Evolutionary conservation across 2,797 vertebrate species (phyloP), one percentile per base, ranked within the genome.

Genomic region (Sebastes alutus): DNA sequence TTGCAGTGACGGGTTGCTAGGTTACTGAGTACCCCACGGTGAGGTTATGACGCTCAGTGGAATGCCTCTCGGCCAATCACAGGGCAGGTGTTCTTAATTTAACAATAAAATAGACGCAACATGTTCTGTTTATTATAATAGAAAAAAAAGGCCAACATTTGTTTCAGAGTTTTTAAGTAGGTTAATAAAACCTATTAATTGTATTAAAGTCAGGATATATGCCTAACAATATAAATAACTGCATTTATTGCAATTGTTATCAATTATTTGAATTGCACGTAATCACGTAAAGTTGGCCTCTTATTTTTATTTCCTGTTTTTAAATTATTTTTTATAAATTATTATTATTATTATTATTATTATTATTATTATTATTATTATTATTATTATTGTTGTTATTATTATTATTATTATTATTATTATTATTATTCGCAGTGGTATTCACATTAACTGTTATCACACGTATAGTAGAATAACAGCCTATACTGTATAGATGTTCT

Each of bases 21-120:
- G 60, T 66, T 77, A 65, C 54, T 3, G 18, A 54, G 18, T 5
- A 11, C 16, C 20, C 67, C 22, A n/a, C 23, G 55, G 5, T 25
- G 29, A 60, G 3, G n/a, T 54, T 6, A 9, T 66, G 60, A 61
- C 5, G 6, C 16, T 49, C 2, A 3, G 20, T 30, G 23, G 22
- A 35, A 65, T n/a, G 22, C 22, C 58, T 65, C 32, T 73, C 7
- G 11, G 61, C 65, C 84, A 83, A 62, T 68, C 30, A 64, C 1
- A 18, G 42, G 2, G 63, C 58, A 6, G 7, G 8, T 14, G 23
- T 61, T 54, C 5, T 25, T 9, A 64, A 64, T 64, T 35, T 16
- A 18, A 23, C 2, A 32, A 18, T 11, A 46, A 4, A 59, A 52
- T 7, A 38, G 5, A n/a, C 2, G 25, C 2, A 5, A 5, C 6